Conservation (phyloP, 2,888 invertebrate species). For the Eupithecia exiguata region DNA sequence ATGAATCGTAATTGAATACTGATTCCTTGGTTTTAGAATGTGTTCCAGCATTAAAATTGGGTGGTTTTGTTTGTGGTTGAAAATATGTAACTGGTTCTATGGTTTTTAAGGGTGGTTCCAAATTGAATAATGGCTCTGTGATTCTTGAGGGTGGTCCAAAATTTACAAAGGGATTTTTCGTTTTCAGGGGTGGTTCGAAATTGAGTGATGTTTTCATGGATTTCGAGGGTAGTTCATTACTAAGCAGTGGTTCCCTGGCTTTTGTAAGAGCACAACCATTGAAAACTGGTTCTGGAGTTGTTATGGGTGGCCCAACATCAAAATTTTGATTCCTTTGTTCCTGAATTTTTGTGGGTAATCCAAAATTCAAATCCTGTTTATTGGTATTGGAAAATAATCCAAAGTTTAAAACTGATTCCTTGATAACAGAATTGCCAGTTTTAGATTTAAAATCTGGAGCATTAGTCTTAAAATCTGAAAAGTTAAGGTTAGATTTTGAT, state of each 20-base stretch:
- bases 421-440: constrained; percentile 12
- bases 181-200: neutral
- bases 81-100: neutral
- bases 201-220: neutral
- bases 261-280: neutral
- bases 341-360: neutral
- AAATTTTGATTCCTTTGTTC: neutral
- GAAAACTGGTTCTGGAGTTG: neutral
- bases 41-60: neutral
- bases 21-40: neutral
- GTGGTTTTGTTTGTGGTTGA: neutral
- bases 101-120: neutral
- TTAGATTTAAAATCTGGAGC: neutral
- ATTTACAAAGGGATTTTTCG: neutral
- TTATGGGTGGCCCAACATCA: neutral
- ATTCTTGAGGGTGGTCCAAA: neutral
- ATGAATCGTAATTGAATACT: neutral
- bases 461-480: constrained; percentile 10
- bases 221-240: neutral
- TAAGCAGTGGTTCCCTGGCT: neutral
- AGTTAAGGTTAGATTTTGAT: constrained; percentile 9
- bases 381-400: constrained; percentile 19
- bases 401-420: constrained; percentile 35
- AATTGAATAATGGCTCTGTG: neutral
- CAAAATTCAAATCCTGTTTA: constrained; percentile 8